Conservation (phyloP, 2,888 invertebrate genomes). For the Chymomyza caudatula region DNA sequence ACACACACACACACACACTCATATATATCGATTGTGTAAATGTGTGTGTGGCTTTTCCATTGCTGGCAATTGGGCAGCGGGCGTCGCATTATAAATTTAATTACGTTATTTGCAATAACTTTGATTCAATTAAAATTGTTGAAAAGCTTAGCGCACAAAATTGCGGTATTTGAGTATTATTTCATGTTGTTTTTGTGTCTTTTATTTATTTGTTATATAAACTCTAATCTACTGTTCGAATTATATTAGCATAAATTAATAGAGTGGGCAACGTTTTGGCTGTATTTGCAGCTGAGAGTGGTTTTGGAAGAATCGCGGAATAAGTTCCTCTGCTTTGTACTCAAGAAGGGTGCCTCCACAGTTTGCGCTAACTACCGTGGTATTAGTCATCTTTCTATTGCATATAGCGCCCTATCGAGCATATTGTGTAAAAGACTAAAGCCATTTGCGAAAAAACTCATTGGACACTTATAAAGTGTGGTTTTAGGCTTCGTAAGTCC, state of each 20-base stretch:
- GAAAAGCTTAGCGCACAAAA: not conserved
- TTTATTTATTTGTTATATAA: not conserved
- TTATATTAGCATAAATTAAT: not conserved
- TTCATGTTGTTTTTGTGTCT: not conserved
- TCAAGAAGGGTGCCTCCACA: too few relatives aligned
- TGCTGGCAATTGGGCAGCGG: conserved; percentile 35
- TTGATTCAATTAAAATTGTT: not conserved
- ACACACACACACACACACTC: not conserved
- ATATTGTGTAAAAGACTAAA: too few relatives aligned
- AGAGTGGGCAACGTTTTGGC: too few relatives aligned
- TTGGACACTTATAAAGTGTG: too few relatives aligned
- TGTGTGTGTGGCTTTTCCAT: conserved; percentile 17
- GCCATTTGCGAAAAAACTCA: too few relatives aligned
- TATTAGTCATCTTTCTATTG: too few relatives aligned
- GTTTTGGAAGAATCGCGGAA: too few relatives aligned
- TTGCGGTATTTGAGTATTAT: not conserved
- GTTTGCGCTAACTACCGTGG: too few relatives aligned
- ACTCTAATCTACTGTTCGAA: not conserved
- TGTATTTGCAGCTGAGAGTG: too few relatives aligned
- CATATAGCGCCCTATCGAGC: too few relatives aligned
- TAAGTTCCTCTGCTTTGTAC: too few relatives aligned
- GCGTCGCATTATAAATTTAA: not conserved
- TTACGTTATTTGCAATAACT: not conserved
- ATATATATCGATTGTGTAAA: not conserved
- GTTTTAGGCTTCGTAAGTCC: too few relatives aligned